phyloP scores from a whole-genome alignment of 2,113 vertebrate species.

The Vulpes lagopus region DNA sequence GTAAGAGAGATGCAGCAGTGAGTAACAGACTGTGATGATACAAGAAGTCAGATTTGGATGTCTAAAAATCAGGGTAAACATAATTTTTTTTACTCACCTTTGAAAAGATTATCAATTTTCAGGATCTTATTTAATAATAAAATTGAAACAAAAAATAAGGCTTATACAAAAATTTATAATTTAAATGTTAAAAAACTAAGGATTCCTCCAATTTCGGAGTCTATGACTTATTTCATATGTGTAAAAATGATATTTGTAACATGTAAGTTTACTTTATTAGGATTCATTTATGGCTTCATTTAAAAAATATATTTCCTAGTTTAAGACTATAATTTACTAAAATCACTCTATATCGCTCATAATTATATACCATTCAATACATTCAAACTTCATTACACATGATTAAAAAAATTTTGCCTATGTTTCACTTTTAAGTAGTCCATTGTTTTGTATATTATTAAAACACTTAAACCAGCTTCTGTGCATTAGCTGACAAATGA shows the following conservation, averaged over 20 bases:
- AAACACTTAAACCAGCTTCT: background rate
- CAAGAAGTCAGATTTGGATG: background rate
- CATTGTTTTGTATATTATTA: background rate
- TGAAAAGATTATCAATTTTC: slow-evolving; percentile 3
- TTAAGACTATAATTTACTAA: background rate
- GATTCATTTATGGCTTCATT: background rate
- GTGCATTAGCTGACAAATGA: background rate
- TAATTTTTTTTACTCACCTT: background rate
- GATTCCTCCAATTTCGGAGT: background rate
- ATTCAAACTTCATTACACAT: background rate
- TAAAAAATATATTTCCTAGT: background rate
- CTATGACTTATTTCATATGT: background rate
- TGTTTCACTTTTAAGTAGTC: slow-evolving; percentile 40
- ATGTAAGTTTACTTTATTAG: background rate
- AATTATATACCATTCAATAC: background rate
- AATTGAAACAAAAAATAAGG: background rate
- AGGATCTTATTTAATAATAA: slow-evolving; percentile 40
- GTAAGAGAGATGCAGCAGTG: background rate
- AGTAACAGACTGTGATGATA: background rate
- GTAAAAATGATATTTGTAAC: background rate
- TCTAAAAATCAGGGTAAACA: background rate
- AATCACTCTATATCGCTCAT: background rate
- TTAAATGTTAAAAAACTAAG: slow-evolving; percentile 34
- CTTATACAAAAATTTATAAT: background rate
- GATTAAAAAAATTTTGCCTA: background rate